Base-by-base conservation (phyloP, 2,113 vertebrate species). In the Alligator mississippiensis region DNA sequence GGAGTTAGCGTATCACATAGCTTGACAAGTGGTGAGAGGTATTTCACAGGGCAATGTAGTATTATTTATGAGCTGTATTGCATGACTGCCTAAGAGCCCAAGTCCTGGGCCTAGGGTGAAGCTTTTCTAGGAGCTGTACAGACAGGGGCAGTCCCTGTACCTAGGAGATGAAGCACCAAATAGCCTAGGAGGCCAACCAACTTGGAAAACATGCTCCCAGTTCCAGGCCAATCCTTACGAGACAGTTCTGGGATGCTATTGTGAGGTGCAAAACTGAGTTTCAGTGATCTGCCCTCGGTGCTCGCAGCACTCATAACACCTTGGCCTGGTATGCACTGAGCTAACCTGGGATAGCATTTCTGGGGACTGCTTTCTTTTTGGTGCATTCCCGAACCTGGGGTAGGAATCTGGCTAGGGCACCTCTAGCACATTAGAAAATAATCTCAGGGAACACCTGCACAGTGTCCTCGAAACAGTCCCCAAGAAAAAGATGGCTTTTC, bases 251-350 rank as follows among this genome's bases (percentile, higher is more conserved):
- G 38, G 68, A 72, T 6, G 34, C 34, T 30, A 13, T 15, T 24
- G 34, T 8, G 6, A 74, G 47, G 70, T 57, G 34, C 62, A 60
- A 30, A 34, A n/a, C 30, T 1, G 30, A n/a, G 28, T 47, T 21
- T 59, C 27, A 0, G 0, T 5, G 9, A 11, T 0, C 0, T 8
- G 4, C 66, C 55, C 0, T 0, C 0, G 3, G 2, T 1, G 1
- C 21, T 27, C 12, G 3, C 10, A 2, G 1, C 28, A 85, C 62
- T 83, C 30, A 8, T 38, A 1, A 0, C 4, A 2, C 28, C 47
- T 17, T 27, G 17, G 64, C 47, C 57, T 28, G 1, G 25, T 24
- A 5, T 76, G 47, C 15, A 17, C 24, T 55, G 10, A 0, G 76
- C 34, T 18, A 81, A 63, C 6, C 5, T 19, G 57, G 8, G 5